These are phyloP conservation scores for Hyaena hyaena DNA, from an alignment of 2,113 vertebrate genomes.

Conservation along the genomic window DNA sequence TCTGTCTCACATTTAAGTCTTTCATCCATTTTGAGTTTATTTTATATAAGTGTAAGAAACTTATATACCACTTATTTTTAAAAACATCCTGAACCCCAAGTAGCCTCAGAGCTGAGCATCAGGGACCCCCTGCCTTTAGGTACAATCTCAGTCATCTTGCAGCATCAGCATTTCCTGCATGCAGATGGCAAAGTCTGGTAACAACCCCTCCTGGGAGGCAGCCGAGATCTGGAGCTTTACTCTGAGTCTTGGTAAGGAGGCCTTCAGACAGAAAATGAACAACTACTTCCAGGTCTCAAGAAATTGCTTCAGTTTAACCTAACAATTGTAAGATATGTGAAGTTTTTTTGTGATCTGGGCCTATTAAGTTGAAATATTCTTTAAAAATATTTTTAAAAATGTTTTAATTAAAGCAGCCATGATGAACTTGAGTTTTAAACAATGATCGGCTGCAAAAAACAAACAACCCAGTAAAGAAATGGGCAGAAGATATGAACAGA, in stretches of 20 bases:
- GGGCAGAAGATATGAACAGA: too few species aligned
- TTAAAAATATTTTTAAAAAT: too few species aligned
- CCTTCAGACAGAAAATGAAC: not conserved
- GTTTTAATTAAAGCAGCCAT: not conserved
- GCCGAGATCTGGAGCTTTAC: not conserved
- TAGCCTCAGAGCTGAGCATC: not conserved
- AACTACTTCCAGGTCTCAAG: not conserved
- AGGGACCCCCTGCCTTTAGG: too few species aligned
- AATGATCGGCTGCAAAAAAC: not conserved
- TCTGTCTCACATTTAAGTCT: too few species aligned
- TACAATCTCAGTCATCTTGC: too few species aligned
- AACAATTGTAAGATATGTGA: not conserved
- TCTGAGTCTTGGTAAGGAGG: not conserved
- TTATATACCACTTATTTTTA: not conserved
- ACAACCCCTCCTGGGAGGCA: not conserved
- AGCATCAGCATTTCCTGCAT: not conserved
- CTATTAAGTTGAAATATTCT: not conserved
- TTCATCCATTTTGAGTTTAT: too few species aligned
- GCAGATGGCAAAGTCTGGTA: not conserved
- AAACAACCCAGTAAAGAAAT: too few species aligned
- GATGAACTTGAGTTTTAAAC: not conserved
- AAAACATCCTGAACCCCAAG: not conserved
- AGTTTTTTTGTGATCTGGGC: not conserved
- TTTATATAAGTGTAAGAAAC: too few species aligned
- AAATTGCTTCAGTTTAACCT: not conserved